Percentiles rank a stretch among this genome's conserved stretches.
These are phyloP conservation scores for Agrotis exclamationis DNA, from an alignment of 2,888 invertebrate genomes.

Conservation along the genomic window DNA sequence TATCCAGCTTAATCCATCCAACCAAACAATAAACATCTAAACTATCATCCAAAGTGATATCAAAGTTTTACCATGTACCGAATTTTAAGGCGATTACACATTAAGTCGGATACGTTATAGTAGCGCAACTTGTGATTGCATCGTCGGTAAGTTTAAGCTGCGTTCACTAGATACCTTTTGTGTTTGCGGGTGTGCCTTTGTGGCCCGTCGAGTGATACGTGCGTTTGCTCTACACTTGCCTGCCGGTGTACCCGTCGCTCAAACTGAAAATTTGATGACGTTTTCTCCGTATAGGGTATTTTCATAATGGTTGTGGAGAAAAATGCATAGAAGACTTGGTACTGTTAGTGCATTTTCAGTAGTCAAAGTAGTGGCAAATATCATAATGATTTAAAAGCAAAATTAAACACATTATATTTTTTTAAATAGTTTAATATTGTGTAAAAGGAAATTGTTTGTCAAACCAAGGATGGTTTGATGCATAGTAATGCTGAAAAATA, in stretches of 20 bases:
- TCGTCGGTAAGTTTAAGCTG: conserved; percentile 81
- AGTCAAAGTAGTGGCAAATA: neutral
- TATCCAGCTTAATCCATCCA: conserved; percentile 16
- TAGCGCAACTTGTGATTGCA: conserved; percentile 86
- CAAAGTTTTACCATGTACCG: conserved; percentile 62
- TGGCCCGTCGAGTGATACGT: conserved; percentile 72
- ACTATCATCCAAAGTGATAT: conserved; percentile 55
- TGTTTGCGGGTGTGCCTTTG: conserved; percentile 81
- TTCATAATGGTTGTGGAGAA: conserved; percentile 23
- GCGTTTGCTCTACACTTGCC: conserved; percentile 81
- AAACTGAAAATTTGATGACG: conserved; percentile 69
- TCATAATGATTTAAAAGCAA: neutral
- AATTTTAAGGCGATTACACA: conserved; percentile 79
- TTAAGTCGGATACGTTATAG: conserved; percentile 72
- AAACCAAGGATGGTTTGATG: neutral
- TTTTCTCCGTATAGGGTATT: conserved; percentile 42
- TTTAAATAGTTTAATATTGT: neutral
- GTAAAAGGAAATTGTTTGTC: neutral
- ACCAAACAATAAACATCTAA: conserved; percentile 39
- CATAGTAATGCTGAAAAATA: too few relatives aligned
- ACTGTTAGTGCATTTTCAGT: conserved; percentile 3
- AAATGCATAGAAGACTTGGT: conserved; percentile 2
- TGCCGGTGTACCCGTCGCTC: conserved; percentile 66
- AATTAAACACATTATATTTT: neutral
- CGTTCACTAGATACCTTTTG: conserved; percentile 82